Base-by-base conservation (phyloP, 2,888 invertebrate genomes). In the Chironomus riparius region DNA sequence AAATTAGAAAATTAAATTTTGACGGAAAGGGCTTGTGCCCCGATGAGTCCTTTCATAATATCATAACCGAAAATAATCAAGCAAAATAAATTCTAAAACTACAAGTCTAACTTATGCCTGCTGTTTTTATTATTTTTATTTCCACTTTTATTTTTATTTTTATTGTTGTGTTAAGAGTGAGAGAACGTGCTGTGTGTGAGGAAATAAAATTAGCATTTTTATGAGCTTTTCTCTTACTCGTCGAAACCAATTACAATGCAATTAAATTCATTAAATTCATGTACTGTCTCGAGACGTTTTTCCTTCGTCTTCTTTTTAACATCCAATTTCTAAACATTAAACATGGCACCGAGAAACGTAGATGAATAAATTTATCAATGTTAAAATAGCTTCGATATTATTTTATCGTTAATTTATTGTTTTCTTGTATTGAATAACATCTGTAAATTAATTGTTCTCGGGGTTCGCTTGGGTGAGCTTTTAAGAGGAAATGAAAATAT, bases 181-280 rank as follows among this genome's bases (percentile, higher is more conserved):
- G 56, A 56, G n/a, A 56, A 18, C 15, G 22, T 21, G 24, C 65
- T 65, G 21, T 65, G 21, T 24, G 24, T 65, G 65, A 24, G 21
- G n/a, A 65, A 24, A 24, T 21, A 65, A 65, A 65, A 65, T 65
- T 65, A 65, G 65, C 65, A 65, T 65, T 65, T 65, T 65, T 65
- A 65, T 65, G 65, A 65, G 65, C 21, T 65, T 65, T 65, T 24
- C 56, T 38, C 38, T 10, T 38, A 38, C 38, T 38, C 38, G 7
- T 38, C 56, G n/a, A 18, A 65, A 65, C 65, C 65, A 65, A 65
- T 65, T 65, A 65, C 65, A 65, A 21, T 65, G 65, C 65, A 65
- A 65, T 65, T 65, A 65, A 65, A 65, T 65, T 38, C 38, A 38
- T 38, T 38, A 38, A 38, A 38, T 24, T 56, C 65, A 65, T 65